phyloP scores from a whole-genome alignment of 2,888 invertebrate species.

The Stenodema calcarata region DNA sequence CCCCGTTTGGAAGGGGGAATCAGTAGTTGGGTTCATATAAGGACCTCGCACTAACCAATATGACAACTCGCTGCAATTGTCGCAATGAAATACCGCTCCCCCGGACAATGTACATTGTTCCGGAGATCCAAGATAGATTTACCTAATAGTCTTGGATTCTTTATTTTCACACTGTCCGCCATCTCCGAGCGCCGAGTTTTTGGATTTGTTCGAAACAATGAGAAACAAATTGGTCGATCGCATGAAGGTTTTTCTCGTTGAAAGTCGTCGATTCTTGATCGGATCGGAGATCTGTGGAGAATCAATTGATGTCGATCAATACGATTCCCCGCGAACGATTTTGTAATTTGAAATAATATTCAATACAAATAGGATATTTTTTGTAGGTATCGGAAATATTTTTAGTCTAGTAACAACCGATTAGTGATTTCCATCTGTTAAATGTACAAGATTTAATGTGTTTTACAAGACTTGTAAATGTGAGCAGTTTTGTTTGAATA shows the following conservation, averaged over 20 bases:
- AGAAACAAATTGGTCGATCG: neutral
- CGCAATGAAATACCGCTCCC: constrained; percentile 14
- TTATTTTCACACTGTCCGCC: constrained; percentile 15
- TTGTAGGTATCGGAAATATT: too few relatives aligned
- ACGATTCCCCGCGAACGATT: too few relatives aligned
- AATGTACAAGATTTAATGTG: too few relatives aligned
- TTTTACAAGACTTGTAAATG: too few relatives aligned
- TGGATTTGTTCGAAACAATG: neutral
- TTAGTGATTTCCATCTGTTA: too few relatives aligned
- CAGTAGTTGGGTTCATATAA: constrained; percentile 23
- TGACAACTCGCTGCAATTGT: constrained; percentile 31
- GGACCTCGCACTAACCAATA: constrained; percentile 21
- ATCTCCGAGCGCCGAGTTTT: neutral
- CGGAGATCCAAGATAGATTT: constrained; percentile 23
- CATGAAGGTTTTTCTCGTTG: neutral
- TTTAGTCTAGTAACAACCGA: too few relatives aligned
- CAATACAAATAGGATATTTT: too few relatives aligned
- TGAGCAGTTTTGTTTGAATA: too few relatives aligned
- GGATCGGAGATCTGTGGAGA: too few relatives aligned
- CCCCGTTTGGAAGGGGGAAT: neutral
- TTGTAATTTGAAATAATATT: too few relatives aligned
- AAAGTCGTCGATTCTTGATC: too few relatives aligned
- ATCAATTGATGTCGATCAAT: too few relatives aligned
- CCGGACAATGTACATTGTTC: constrained; percentile 26
- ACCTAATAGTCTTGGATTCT: constrained; percentile 24